Percentiles rank a stretch among this genome's conserved stretches.
These are phyloP conservation scores for Vulpes ferrilata DNA, from an alignment of 2,113 vertebrate species.

Conservation along the genomic window DNA sequence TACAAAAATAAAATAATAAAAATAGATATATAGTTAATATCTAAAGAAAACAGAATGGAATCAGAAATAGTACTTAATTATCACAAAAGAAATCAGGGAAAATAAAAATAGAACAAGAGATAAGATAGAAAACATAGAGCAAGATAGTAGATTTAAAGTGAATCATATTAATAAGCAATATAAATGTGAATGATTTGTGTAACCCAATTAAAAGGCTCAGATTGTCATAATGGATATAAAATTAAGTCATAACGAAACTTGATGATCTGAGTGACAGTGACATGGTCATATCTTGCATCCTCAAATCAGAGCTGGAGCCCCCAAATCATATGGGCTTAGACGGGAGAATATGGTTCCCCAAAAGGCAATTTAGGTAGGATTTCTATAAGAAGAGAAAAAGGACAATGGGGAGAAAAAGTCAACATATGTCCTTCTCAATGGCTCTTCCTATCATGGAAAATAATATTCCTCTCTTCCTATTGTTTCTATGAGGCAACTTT, in stretches of 20 bases:
- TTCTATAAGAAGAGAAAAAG: neutral
- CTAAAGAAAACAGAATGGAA: neutral
- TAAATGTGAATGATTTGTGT: neutral
- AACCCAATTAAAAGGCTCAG: neutral
- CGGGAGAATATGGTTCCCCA: neutral
- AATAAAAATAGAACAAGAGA: neutral
- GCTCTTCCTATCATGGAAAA: neutral
- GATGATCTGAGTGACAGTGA: neutral
- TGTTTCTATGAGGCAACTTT: neutral
- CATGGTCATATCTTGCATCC: neutral
- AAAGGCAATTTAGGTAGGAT: neutral
- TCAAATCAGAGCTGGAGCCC: neutral
- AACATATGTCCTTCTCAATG: neutral
- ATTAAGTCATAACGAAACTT: neutral
- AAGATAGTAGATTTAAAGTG: neutral
- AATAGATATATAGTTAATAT: neutral
- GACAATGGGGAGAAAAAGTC: neutral
- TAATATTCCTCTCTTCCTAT: neutral
- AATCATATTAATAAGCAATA: neutral
- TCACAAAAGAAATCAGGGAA: neutral
- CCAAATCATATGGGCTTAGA: neutral
- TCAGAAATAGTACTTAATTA: neutral
- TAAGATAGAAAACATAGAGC: neutral
- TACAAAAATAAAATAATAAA: slow-evolving; percentile 24
- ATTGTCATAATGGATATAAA: neutral